phyloP scores from a whole-genome alignment of 2,797 vertebrate genomes.

The Danio jaintianensis region DNA sequence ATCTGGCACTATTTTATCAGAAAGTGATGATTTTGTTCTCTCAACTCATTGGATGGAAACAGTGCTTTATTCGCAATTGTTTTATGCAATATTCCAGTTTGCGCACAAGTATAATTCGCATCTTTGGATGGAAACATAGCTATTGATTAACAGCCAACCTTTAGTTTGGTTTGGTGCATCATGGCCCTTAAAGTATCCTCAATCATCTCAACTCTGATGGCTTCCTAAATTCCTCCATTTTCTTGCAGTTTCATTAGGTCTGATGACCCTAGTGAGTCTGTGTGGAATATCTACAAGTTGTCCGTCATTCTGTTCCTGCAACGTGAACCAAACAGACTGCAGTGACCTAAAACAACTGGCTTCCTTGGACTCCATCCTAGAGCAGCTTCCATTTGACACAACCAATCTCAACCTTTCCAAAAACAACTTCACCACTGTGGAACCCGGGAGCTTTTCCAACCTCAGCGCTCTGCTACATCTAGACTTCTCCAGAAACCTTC shows the following conservation, averaged over 20 bases:
- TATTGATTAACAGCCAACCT: no score
- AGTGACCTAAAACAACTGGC: conserved; percentile 86
- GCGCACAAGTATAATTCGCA: no score
- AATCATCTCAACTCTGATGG: background rate
- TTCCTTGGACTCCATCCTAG: conserved; percentile 77
- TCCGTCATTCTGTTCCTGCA: conserved; percentile 85
- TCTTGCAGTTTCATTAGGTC: conserved; percentile 67
- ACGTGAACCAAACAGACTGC: conserved; percentile 87
- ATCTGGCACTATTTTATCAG: no score
- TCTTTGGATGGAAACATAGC: no score
- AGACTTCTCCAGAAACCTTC: conserved; percentile 93
- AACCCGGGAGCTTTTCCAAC: conserved; percentile 80
- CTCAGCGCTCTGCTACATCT: conserved; percentile 86
- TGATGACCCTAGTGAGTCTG: conserved; percentile 74
- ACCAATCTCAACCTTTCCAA: conserved; percentile 85
- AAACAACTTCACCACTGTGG: conserved; percentile 88
- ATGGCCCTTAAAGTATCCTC: background rate
- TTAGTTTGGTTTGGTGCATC: background rate
- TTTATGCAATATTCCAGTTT: no score
- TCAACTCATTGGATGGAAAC: no score
- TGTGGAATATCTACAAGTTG: conserved; percentile 78
- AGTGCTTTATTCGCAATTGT: no score
- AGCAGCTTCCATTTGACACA: conserved; percentile 78
- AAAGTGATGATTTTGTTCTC: no score
- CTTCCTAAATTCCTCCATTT: conserved; percentile 1